These are phyloP conservation scores for Tachina fera DNA, from an alignment of 2,888 invertebrate genomes.

Conservation along the genomic window DNA sequence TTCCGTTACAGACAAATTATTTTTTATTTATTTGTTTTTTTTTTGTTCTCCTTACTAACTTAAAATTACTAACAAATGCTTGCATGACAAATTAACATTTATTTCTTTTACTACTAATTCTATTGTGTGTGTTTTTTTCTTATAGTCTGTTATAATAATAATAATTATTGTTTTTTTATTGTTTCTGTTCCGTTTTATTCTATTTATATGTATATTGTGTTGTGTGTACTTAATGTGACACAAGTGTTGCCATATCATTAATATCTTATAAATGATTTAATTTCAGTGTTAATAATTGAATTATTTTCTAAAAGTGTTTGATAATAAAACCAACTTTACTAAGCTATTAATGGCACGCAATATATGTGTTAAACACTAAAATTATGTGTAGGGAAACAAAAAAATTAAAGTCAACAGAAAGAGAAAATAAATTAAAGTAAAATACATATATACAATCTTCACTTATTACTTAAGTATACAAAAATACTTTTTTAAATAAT, in stretches of 20 bases:
- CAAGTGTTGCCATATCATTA: constrained; percentile 54
- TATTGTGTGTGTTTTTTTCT: constrained; percentile 2
- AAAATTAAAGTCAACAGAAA: neutral
- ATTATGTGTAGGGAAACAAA: neutral
- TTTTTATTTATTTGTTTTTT: neutral
- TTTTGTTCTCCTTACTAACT: constrained; percentile 5
- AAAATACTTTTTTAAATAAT: too few species aligned
- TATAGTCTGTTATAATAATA: neutral
- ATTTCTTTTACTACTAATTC: constrained; percentile 42
- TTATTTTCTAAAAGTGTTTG: constrained; percentile 14
- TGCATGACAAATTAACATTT: constrained; percentile 63
- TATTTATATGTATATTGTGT: neutral
- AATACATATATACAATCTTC: too few species aligned
- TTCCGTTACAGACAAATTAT: constrained; percentile 64
- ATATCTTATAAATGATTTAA: constrained; percentile 45
- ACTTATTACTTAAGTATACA: too few species aligned
- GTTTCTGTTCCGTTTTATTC: constrained; percentile 11
- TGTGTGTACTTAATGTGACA: constrained; percentile 26
- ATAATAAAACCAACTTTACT: neutral
- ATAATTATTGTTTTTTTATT: constrained; percentile 6
- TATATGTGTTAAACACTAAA: neutral
- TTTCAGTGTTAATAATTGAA: constrained; percentile 55
- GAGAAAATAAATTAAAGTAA: neutral
- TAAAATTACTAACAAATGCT: constrained; percentile 15
- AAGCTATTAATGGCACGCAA: constrained; percentile 49